Evolutionary conservation across 2,888 invertebrate species (phyloP).

Genomic region (Meiosimyza platycephala): DNA sequence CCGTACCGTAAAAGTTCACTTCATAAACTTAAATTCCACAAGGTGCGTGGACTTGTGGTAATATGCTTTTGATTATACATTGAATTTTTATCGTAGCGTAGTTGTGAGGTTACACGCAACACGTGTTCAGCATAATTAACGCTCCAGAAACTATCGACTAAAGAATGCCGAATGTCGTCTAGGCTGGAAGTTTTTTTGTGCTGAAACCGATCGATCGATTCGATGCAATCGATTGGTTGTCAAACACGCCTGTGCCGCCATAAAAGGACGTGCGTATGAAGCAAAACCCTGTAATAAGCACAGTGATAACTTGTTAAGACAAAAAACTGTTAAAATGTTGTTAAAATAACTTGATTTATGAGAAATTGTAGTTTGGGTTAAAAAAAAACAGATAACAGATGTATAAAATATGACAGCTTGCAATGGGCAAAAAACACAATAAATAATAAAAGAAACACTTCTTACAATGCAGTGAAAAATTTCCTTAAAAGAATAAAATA

Average conservation of each 20-base stretch:
- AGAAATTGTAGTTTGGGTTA: not conserved
- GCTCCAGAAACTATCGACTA: constrained; percentile 15
- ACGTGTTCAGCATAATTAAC: constrained; percentile 48
- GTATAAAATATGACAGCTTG: constrained; percentile 6
- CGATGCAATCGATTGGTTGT: constrained; percentile 21
- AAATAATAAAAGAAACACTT: constrained; percentile 9
- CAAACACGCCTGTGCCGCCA: constrained; percentile 21
- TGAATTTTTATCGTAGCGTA: constrained; percentile 25
- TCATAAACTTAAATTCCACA: no score
- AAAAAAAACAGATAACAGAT: not conserved
- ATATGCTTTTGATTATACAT: not conserved
- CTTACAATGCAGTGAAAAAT: no score
- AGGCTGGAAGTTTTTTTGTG: not conserved
- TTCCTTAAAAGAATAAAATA: no score
- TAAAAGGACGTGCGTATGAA: constrained; percentile 4
- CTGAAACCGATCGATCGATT: constrained; percentile 19
- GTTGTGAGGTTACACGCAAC: constrained; percentile 42
- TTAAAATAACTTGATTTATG: constrained; percentile 25
- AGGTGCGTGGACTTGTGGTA: constrained; percentile 20
- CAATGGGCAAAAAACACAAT: not conserved
- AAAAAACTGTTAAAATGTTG: constrained; percentile 3
- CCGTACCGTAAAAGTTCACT: no score
- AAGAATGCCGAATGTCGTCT: constrained; percentile 23
- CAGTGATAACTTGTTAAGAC: not conserved
- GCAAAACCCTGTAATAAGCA: constrained; percentile 1